A percentile compares a stretch with the other conserved stretches of the same genome.
Conservation (phyloP, 2,113 vertebrate species). For the Polypterus bichir region DNA sequence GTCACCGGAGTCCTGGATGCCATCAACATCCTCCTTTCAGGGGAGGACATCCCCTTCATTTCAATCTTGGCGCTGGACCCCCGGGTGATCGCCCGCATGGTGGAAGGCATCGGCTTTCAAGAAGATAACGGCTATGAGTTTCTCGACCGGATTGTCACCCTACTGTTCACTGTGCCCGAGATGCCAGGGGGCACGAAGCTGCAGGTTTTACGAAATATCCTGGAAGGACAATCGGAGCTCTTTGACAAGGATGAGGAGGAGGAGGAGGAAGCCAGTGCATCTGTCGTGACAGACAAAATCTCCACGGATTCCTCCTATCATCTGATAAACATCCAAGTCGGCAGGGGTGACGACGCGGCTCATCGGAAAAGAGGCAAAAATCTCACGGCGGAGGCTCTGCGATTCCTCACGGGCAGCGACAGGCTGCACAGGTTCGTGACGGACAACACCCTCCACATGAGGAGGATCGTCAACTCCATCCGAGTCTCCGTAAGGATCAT, state of each 20-base stretch:
- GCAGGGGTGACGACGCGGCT: too few relatives aligned
- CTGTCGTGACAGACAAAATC: not conserved
- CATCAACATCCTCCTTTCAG: slow-evolving; percentile 79
- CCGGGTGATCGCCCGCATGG: slow-evolving; percentile 69
- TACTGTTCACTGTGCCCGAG: slow-evolving; percentile 77
- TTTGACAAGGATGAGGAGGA: not conserved
- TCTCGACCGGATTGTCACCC: slow-evolving; percentile 70
- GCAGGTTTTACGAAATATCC: slow-evolving; percentile 49
- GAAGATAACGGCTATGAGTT: slow-evolving; percentile 68
- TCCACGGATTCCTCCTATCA: not conserved
- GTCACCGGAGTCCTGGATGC: slow-evolving; percentile 73
- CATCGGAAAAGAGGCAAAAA: too few relatives aligned
- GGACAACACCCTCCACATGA: slow-evolving; percentile 59
- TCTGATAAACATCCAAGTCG: too few relatives aligned
- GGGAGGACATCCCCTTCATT: slow-evolving; percentile 72
- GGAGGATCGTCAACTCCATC: slow-evolving; percentile 73
- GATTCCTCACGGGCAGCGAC: slow-evolving; percentile 15
- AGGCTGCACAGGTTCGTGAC: slow-evolving; percentile 50
- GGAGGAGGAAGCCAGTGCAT: not conserved
- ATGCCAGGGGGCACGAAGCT: slow-evolving; percentile 54
- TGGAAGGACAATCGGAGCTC: slow-evolving; percentile 19
- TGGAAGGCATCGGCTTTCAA: slow-evolving; percentile 63
- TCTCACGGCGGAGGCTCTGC: slow-evolving; percentile 14
- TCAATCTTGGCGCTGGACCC: slow-evolving; percentile 81
- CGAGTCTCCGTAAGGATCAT: slow-evolving; percentile 66